These are phyloP conservation scores for Gila robusta DNA, from an alignment of 2,797 vertebrate species.

Conservation along the genomic window DNA sequence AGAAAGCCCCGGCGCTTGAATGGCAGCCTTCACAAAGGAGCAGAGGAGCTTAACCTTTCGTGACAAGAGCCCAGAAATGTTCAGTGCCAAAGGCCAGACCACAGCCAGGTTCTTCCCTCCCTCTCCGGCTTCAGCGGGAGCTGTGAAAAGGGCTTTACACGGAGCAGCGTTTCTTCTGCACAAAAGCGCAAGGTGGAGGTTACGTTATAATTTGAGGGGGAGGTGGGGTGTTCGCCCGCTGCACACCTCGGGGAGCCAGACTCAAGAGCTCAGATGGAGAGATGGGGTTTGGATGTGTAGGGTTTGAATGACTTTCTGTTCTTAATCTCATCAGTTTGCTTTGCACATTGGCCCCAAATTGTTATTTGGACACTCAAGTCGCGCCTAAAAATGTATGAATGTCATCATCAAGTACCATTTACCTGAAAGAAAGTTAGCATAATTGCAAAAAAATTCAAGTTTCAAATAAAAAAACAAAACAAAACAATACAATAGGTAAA, in stretches of 20 bases:
- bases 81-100: slow-evolving; percentile 63
- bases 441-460: background rate
- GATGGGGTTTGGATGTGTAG: background rate
- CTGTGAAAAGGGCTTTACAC: slow-evolving; percentile 74
- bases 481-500: background rate
- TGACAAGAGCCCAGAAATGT: slow-evolving; percentile 70
- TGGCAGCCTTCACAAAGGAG: slow-evolving; percentile 74
- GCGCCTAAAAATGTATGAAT: background rate
- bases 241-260: slow-evolving; percentile 32
- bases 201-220: slow-evolving; percentile 75
- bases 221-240: slow-evolving; percentile 66
- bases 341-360: background rate
- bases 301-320: slow-evolving; percentile 12
- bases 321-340: slow-evolving; percentile 5
- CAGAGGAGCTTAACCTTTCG: slow-evolving; percentile 72
- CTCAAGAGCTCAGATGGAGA: slow-evolving; percentile 46
- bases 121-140: slow-evolving; percentile 55
- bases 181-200: slow-evolving; percentile 78
- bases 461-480: background rate
- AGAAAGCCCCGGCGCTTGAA: slow-evolving; percentile 67
- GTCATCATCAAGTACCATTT: background rate
- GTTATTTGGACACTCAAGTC: background rate
- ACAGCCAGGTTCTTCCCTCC: slow-evolving; percentile 45
- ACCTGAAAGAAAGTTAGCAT: background rate
- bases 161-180: slow-evolving; percentile 72